Evolutionary conservation across 2,888 invertebrate genomes (phyloP), one percentile per base, ranked within the genome.

Genomic region (Trilocha varians): DNA sequence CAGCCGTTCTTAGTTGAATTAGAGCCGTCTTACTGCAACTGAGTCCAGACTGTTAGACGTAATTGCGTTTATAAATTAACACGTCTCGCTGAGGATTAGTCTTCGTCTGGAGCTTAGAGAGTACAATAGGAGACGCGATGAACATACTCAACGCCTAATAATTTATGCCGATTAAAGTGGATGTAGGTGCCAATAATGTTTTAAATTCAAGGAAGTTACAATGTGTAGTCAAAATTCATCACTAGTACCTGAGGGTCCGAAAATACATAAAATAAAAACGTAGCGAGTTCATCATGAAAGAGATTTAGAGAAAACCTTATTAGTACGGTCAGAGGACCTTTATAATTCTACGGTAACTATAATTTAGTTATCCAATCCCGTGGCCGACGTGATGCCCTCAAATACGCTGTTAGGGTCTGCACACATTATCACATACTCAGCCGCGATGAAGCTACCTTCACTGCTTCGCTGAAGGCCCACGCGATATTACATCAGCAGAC

Each of bases 61-160:
- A 57, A 64, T 64, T 58, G 54, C 51, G 45, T 57, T 55, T 55
- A 53, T 47, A 53, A 55, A 52, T 61, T 54, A 25, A 25, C 25
- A 2, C 25, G 25, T 11, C 25, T 25, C 25, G 11, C 25, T 25
- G 25, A 25, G 25, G 25, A 25, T 25, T 25, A 25, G 8, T 25
- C 25, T 11, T 9, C 11, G 25, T 25, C 25, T 25, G 25, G 25
- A 25, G 5, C 25, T 6, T 9, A 25, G 6, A 9, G 25, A 25
- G 11, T 25, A 25, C 11, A 25, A 11, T 11, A 9, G 25, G 8
- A n/a, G n/a, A n/a, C n/a, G n/a, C n/a, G n/a, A n/a, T n/a, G n/a
- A n/a, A n/a, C n/a, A n/a, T n/a, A n/a, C n/a, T n/a, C n/a, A n/a
- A n/a, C n/a, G n/a, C n/a, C n/a, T n/a, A n/a, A n/a, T n/a, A n/a